phyloP scores from a whole-genome alignment of 2,113 vertebrate species.

The Cyanocitta stelleri region DNA sequence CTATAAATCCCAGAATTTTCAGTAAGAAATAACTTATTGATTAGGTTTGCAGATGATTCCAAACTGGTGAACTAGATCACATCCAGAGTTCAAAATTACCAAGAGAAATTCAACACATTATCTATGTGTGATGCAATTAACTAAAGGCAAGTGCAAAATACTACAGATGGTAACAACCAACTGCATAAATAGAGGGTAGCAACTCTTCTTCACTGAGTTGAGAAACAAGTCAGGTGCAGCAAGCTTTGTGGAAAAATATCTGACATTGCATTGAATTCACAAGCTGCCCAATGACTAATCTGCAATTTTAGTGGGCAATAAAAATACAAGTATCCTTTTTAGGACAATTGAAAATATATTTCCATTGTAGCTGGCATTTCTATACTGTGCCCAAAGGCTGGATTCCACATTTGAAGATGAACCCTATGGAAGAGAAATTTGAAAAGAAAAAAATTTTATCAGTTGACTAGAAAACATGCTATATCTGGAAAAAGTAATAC shows the following conservation, averaged over 20 bases:
- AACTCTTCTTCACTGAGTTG: neutral
- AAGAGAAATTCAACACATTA: neutral
- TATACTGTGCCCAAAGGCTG: neutral
- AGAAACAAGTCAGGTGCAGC: neutral
- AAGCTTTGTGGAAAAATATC: neutral
- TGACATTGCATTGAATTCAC: neutral
- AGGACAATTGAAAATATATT: neutral
- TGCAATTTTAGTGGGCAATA: neutral
- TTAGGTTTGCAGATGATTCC: neutral
- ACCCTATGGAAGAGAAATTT: neutral
- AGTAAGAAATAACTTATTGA: neutral
- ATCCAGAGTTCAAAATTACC: neutral
- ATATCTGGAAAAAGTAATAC: neutral
- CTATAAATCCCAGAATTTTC: neutral
- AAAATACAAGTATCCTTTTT: neutral
- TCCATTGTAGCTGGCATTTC: neutral
- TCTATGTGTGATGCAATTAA: neutral
- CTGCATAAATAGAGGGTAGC: neutral
- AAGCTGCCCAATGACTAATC: neutral
- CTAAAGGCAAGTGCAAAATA: neutral
- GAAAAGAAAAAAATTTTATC: neutral
- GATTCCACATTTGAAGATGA: neutral
- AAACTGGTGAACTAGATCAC: neutral
- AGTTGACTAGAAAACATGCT: neutral
- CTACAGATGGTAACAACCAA: neutral